phyloP scores from a whole-genome alignment of 2,797 vertebrate genomes.

The Anguilla anguilla region DNA sequence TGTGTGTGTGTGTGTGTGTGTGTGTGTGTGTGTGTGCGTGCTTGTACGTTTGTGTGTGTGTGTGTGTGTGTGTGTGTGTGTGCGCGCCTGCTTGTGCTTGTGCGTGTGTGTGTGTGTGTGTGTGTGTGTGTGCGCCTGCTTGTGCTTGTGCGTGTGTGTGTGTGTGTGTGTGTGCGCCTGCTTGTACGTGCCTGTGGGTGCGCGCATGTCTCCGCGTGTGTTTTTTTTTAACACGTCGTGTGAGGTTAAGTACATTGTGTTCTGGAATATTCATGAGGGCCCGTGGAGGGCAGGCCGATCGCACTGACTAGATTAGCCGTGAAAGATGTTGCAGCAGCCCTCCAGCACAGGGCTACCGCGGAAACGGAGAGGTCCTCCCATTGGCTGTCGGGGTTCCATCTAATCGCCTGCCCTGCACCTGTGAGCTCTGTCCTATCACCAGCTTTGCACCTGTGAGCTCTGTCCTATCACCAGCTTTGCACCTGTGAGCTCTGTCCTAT shows the following conservation, averaged over 20 bases:
- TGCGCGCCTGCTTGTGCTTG: not conserved
- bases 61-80: not conserved
- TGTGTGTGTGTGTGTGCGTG: not conserved
- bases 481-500: not conserved
- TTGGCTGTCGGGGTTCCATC: not conserved
- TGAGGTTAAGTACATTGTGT: not conserved
- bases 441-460: not conserved
- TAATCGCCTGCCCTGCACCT: not conserved
- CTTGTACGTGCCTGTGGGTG: not conserved
- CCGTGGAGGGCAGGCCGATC: not conserved
- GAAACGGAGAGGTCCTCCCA: not conserved
- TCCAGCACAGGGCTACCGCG: not conserved
- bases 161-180: conserved; percentile 12
- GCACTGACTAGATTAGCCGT: not conserved
- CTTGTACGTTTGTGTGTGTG: not conserved
- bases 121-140: not conserved
- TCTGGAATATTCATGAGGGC: not conserved
- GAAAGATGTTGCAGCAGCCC: too few species aligned
- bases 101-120: not conserved
- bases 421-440: not conserved
- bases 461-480: not conserved
- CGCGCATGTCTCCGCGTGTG: not conserved
- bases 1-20: not conserved
- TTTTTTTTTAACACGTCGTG: not conserved
- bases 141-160: too few species aligned